Base-by-base conservation (phyloP, 23 tunicate genomes). In the Ciona savignyi region DNA sequence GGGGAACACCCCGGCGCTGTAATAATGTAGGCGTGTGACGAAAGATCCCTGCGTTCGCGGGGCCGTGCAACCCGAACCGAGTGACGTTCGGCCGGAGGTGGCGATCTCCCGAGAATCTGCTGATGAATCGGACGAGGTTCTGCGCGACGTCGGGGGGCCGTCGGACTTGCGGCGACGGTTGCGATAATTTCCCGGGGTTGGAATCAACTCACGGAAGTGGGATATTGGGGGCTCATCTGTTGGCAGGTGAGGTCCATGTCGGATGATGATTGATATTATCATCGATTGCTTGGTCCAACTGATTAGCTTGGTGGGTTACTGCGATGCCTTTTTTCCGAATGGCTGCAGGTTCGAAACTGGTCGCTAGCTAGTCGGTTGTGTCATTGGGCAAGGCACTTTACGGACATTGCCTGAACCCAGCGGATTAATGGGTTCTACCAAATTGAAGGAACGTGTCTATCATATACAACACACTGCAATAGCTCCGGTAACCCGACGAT, bases 191-290 rank as follows among this genome's bases (percentile, higher is more conserved):
- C 1, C 32, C 33, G 70, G 62, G n/a, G 3, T 27, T 27, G 22
- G 77, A 79, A 3, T n/a, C n/a, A n/a, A 32, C 27, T 1, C 71
- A 65, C 24, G 67, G 65, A 0, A 34, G 73, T 25, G 78, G 22
- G 27, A 23, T 25, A 15, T 29, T 23, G 26, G 67, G 63, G 19
- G 77, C 34, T 1, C 63, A 74, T 51, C 1, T 74, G 2, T 23
- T 82, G 1, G 34, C 87, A 74, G 80, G 87, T 82, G 15, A 42
- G n/a, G n/a, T n/a, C n/a, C n/a, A n/a, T n/a, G n/a, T n/a, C n/a
- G n/a, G n/a, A n/a, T n/a, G n/a, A n/a, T n/a, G n/a, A n/a, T n/a
- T n/a, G n/a, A n/a, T n/a, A n/a, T n/a, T n/a, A n/a, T n/a, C n/a
- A n/a, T n/a, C n/a, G n/a, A n/a, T n/a, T n/a, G n/a, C n/a, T n/a